Conservation (phyloP, 1,140 invertebrate species). For the Andricus grossulariae region DNA sequence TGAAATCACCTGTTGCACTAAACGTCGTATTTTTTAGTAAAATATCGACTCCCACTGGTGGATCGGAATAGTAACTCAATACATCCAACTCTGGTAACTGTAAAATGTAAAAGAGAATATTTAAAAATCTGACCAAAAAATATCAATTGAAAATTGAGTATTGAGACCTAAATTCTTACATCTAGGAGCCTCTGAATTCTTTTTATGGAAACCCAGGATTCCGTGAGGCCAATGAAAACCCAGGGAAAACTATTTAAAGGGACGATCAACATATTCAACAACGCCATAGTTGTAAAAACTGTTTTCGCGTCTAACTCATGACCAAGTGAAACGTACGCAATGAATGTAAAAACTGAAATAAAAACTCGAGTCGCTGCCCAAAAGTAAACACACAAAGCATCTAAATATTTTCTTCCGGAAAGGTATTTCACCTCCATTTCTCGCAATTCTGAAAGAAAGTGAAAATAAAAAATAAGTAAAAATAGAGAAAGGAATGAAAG, state of each 20-base stretch:
- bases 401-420: conserved; percentile 94
- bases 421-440: conserved; percentile 85
- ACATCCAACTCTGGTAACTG: conserved; percentile 81
- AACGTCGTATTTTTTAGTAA: conserved; percentile 76
- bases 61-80: conserved; percentile 67
- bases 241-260: conserved; percentile 98
- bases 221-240: conserved; percentile 97
- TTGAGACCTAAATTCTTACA: conserved; percentile 72
- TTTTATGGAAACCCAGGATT: conserved; percentile 93
- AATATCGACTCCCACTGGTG: conserved; percentile 68
- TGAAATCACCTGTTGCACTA: conserved; percentile 43
- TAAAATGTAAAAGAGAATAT: conserved; percentile 48
- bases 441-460: conserved; percentile 77
- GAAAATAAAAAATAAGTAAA: conserved; percentile 38
- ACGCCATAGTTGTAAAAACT: conserved; percentile 95
- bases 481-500: background rate
- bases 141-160: background rate
- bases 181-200: conserved; percentile 86
- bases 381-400: conserved; percentile 98
- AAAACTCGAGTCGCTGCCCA: conserved; percentile 99
- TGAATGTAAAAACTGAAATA: conserved; percentile 94
- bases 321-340: conserved; percentile 90
- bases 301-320: conserved; percentile 90
- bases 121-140: conserved; percentile 2
- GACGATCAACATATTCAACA: conserved; percentile 96